phyloP scores from a whole-genome alignment of 2,113 vertebrate species.

The Cololabis saira region DNA sequence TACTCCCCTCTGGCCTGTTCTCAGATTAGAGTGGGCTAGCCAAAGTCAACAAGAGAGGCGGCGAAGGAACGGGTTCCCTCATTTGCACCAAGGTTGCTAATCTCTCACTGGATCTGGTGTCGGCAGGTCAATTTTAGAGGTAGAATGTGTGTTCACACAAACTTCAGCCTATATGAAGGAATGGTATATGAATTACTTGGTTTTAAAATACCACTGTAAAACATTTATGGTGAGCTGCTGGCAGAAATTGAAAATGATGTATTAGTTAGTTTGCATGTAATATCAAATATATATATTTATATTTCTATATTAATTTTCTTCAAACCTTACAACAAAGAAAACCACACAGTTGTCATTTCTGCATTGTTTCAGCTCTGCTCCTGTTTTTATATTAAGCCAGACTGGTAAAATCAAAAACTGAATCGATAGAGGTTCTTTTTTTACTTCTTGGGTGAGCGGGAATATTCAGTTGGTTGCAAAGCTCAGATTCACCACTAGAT shows the following conservation, averaged over 20 bases:
- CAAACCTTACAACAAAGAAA: too few relatives aligned
- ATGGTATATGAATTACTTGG: constrained; percentile 2
- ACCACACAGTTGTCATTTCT: too few relatives aligned
- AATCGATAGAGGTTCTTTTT: too few relatives aligned
- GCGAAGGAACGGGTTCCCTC: constrained; percentile 62
- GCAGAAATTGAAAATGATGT: not conserved
- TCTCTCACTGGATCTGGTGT: constrained; percentile 56
- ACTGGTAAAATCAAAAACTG: too few relatives aligned
- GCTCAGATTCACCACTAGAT: not conserved
- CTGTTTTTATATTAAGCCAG: too few relatives aligned
- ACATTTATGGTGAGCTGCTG: not conserved
- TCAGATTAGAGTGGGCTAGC: constrained; percentile 54
- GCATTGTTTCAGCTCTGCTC: too few relatives aligned
- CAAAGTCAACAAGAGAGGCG: constrained; percentile 76
- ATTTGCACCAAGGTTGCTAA: constrained; percentile 67
- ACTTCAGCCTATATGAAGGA: constrained; percentile 4
- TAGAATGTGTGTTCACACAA: constrained; percentile 26
- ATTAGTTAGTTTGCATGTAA: too few relatives aligned
- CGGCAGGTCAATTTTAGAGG: constrained; percentile 44
- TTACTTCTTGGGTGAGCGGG: too few relatives aligned
- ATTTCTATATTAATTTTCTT: too few relatives aligned
- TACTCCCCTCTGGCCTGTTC: constrained; percentile 52
- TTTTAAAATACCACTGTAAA: not conserved
- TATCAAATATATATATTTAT: too few relatives aligned
- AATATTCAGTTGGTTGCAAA: not conserved